Evolutionary conservation across 2,797 vertebrate species (phyloP).

Genomic region (Gorsachius magnificus): DNA sequence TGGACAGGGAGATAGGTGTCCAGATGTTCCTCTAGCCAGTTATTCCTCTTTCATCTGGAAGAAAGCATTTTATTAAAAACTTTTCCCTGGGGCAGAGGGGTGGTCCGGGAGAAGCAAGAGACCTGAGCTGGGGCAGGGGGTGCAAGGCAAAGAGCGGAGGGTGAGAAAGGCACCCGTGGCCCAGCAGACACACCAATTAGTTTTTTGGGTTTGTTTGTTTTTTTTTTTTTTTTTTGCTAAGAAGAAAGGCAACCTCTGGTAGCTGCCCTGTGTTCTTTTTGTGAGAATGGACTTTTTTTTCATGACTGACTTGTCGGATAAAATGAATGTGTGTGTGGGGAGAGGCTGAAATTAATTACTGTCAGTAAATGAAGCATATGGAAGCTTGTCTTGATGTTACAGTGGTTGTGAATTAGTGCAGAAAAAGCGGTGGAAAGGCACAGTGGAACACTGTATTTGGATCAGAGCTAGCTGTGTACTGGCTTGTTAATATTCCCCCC

Average conservation of each 20-base stretch:
- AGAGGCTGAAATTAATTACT: conserved; percentile 72
- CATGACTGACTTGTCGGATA: conserved; percentile 58
- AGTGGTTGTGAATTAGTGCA: conserved; percentile 73
- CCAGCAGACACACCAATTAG: background rate
- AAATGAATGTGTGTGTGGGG: conserved; percentile 42
- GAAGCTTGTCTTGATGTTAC: conserved; percentile 60
- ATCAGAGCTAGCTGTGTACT: background rate
- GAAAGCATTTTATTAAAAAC: background rate
- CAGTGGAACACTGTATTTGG: background rate
- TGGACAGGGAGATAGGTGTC: background rate
- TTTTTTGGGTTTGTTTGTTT: background rate
- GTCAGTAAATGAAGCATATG: conserved; percentile 73
- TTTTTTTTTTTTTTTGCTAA: background rate
- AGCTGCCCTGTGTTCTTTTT: conserved; percentile 10
- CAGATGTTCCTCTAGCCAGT: background rate
- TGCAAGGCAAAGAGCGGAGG: background rate
- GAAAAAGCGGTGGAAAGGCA: conserved; percentile 63
- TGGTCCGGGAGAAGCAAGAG: background rate
- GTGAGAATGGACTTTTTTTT: conserved; percentile 37
- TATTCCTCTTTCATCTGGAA: background rate
- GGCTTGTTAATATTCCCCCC: background rate
- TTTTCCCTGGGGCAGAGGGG: background rate
- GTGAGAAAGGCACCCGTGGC: background rate
- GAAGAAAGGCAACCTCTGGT: conserved; percentile 1
- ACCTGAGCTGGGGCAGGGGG: background rate